Conservation (phyloP, 2,113 vertebrate species). For the Menura novaehollandiae region DNA sequence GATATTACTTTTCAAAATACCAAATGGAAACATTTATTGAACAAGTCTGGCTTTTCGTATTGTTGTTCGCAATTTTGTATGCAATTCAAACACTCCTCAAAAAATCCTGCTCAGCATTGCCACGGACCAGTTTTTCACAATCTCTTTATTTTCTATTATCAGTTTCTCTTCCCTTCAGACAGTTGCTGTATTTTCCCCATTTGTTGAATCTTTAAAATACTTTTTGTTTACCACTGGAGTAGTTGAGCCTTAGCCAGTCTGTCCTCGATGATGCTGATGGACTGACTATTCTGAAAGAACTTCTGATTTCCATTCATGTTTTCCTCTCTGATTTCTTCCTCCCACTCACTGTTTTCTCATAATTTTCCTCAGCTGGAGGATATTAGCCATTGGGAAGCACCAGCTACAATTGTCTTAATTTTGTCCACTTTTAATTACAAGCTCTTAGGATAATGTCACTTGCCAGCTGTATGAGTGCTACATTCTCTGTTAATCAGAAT, state of each 20-base stretch:
- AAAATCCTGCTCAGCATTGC: neutral
- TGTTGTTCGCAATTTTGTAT: neutral
- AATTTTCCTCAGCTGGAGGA: constrained; percentile 63
- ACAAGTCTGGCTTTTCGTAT: neutral
- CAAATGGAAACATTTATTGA: constrained; percentile 7
- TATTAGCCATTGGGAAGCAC: constrained; percentile 42
- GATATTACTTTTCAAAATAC: constrained; percentile 9
- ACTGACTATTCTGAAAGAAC: constrained; percentile 52
- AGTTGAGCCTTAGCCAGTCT: neutral
- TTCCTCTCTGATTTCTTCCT: constrained; percentile 52
- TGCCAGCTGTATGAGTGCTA: constrained; percentile 38
- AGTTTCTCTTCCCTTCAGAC: neutral
- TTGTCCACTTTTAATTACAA: constrained; percentile 51
- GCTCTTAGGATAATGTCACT: constrained; percentile 35
- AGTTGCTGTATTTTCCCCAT: neutral
- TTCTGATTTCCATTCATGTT: constrained; percentile 61
- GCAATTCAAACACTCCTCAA: neutral
- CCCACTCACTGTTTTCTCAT: constrained; percentile 38
- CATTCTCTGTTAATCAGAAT: neutral
- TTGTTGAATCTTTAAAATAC: neutral
- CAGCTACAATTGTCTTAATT: constrained; percentile 47
- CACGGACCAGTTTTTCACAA: neutral
- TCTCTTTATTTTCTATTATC: neutral
- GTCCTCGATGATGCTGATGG: constrained; percentile 33
- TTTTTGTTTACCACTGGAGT: neutral